Base-by-base conservation (phyloP, 2,113 vertebrate species). In the Neoarius graeffei region DNA sequence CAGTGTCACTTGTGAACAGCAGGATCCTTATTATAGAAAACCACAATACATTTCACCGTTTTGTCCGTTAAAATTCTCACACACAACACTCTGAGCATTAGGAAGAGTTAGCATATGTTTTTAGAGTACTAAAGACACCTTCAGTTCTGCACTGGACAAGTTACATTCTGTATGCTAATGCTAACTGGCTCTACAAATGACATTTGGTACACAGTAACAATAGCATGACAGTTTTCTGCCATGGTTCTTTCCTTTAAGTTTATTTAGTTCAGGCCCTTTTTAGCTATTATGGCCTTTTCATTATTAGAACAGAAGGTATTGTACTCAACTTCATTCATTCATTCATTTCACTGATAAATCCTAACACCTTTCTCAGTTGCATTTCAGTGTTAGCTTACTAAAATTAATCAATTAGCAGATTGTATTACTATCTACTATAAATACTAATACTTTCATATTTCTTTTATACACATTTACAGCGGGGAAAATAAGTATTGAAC, bases 11-110 rank as follows among this genome's bases (percentile, higher is more conserved):
- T 35, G 50, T 48, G n/a, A 90, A 86, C 85, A 86, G 84, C 89
- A 81, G 87, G 80, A 88, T 83, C 52, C 62, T 87, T 54, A 84
- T 88, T 84, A 88, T 62, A 88, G 85, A 79, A 88, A 88, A 85
- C 80, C 87, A 30, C 81, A 74, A 64, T 69, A 62, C 87, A 90
- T 83, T 87, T 82, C 86, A 79, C 66, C 66, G 35, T 81, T 64
- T 48, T 57, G 57, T 62, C 84, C 64, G 84, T 76, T 86, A 89
- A 79, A 79, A 87, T 60, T 60, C 23, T 74, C 62, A 84, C 71
- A 0, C 30, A 66, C 42, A 30, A 17, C 76, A 56, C 81, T 59
- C 10, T 62, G 42, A 84, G 85, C 57, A 13, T 85, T 74, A 85
- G 66, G 27, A 35, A 57, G 80, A 83, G 59, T 59, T 90, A 59